phyloP scores from a whole-genome alignment of 2,113 vertebrate genomes.

The Gasterosteus aculeatus region DNA sequence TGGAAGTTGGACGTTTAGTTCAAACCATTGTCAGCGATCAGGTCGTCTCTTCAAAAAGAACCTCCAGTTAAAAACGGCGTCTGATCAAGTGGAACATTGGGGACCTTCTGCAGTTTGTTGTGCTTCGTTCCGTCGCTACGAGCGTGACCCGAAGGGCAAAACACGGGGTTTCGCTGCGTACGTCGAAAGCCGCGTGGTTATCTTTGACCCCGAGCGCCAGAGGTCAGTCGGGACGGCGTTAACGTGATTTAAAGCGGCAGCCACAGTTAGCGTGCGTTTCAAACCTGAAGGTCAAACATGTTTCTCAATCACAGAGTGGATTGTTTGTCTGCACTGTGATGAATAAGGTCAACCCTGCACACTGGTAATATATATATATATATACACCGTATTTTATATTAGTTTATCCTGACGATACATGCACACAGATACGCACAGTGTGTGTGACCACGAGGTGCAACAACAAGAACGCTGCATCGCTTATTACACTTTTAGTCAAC shows the following conservation, averaged over 20 bases:
- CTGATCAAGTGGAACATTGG: not conserved
- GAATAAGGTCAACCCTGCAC: not conserved
- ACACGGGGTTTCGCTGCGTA: not conserved
- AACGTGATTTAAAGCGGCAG: constrained; percentile 7
- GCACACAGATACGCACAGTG: not conserved
- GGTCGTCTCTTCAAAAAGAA: not conserved
- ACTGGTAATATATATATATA: constrained; percentile 12
- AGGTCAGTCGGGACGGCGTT: constrained; percentile 23
- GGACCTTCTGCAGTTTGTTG: not conserved
- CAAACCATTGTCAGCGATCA: not conserved
- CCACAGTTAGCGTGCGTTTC: constrained; percentile 1
- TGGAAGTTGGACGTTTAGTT: not conserved
- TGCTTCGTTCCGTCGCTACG: not conserved
- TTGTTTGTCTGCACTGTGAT: constrained; percentile 14
- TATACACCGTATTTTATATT: not conserved
- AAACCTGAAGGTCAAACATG: constrained; percentile 20
- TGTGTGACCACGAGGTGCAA: constrained; percentile 5
- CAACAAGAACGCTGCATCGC: not conserved
- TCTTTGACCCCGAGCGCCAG: constrained; percentile 15
- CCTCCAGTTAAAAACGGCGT: not conserved
- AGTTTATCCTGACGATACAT: constrained; percentile 1
- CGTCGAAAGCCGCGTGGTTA: not conserved
- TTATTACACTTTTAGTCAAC: not conserved
- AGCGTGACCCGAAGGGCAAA: constrained; percentile 13
- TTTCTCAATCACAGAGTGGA: not conserved